Conservation (phyloP, 2,113 vertebrate genomes). For the Austrofundulus limnaeus region DNA sequence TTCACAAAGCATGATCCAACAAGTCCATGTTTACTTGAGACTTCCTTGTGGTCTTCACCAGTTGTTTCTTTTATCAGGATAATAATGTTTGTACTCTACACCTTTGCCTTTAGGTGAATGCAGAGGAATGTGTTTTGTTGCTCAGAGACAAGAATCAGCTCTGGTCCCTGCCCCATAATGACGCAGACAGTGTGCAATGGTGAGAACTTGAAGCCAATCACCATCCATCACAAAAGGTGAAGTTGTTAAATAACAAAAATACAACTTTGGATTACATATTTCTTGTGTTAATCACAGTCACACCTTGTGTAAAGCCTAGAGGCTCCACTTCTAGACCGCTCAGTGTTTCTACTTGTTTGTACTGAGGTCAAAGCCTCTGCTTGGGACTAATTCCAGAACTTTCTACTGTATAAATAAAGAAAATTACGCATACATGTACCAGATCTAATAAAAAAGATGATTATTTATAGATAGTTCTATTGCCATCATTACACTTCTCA, state of each 20-base stretch:
- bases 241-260: not conserved
- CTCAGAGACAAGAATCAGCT: not conserved
- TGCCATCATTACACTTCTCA: too few species aligned
- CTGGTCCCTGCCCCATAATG: not conserved
- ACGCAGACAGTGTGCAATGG: not conserved
- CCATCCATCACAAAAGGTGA: not conserved
- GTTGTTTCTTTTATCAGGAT: not conserved
- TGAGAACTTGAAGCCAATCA: conserved; percentile 8
- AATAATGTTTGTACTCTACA: not conserved
- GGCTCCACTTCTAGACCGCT: not conserved
- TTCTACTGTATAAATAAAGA: not conserved
- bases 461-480: too few species aligned
- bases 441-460: too few species aligned
- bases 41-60: not conserved
- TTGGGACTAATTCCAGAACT: not conserved
- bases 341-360: not conserved
- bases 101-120: not conserved
- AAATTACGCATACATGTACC: too few species aligned
- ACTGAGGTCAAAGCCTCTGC: not conserved
- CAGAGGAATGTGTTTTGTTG: not conserved
- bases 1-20: not conserved
- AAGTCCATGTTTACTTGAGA: not conserved
- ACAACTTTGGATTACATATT: not conserved
- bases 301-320: not conserved
- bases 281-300: not conserved